These are phyloP conservation scores for Lissocephala sabroskyi DNA, from an alignment of 2,888 invertebrate species.

Conservation along the genomic window DNA sequence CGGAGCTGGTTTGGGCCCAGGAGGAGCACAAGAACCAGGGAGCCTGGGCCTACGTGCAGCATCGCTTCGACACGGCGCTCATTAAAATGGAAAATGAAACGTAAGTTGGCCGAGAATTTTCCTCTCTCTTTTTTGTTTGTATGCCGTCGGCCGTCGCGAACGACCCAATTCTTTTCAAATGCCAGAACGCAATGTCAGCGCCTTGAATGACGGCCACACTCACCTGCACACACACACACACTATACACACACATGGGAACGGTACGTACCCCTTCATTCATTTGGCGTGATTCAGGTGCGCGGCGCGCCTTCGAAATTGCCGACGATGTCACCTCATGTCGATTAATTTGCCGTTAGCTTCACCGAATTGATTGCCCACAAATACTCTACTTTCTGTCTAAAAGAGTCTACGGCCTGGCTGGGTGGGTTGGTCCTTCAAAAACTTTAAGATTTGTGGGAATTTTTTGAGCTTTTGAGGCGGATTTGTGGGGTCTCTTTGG, in stretches of 20 bases:
- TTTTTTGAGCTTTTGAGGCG: too few species aligned
- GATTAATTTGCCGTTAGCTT: not conserved
- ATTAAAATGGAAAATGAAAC: constrained; percentile 49
- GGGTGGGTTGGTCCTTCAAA: too few species aligned
- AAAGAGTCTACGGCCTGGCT: too few species aligned
- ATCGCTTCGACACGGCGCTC: constrained; percentile 80
- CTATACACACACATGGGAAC: too few species aligned
- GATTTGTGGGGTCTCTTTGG: too few species aligned
- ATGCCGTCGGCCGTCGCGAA: not conserved
- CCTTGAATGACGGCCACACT: constrained; percentile 37
- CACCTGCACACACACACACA: constrained; percentile 1
- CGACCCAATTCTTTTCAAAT: constrained; percentile 36
- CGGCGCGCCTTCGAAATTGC: constrained; percentile 50
- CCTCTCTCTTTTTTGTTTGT: not conserved
- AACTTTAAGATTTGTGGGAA: too few species aligned
- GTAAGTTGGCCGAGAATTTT: constrained; percentile 27
- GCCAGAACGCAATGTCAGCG: constrained; percentile 43
- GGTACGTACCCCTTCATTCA: too few species aligned
- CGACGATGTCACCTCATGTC: constrained; percentile 27
- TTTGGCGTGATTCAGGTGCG: constrained; percentile 53
- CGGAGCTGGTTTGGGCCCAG: constrained; percentile 82
- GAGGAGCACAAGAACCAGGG: constrained; percentile 93
- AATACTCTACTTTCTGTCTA: too few species aligned
- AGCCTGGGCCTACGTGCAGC: constrained; percentile 81
- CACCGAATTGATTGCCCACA: too few species aligned